Percentiles rank a stretch among this genome's conserved stretches.
Conservation (phyloP, 2,797 vertebrate genomes). For the Cyprinella venusta region DNA sequence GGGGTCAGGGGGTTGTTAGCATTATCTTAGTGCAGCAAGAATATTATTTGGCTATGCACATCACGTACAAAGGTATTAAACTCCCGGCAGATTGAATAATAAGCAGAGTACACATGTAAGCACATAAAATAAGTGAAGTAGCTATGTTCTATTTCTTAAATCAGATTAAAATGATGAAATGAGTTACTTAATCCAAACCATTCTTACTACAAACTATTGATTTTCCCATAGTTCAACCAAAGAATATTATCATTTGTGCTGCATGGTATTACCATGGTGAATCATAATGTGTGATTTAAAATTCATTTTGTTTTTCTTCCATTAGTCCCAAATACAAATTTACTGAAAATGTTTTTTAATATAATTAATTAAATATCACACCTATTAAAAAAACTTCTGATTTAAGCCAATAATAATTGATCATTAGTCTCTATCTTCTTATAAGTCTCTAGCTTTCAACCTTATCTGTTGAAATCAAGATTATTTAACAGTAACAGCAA, state of each 20-base stretch:
- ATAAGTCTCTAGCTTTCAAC: neutral
- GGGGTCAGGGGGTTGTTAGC: conserved; percentile 12
- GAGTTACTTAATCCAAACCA: neutral
- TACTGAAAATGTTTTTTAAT: neutral
- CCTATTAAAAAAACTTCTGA: neutral
- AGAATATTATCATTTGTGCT: neutral
- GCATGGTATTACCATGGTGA: neutral
- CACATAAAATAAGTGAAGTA: neutral
- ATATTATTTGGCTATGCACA: conserved; percentile 27
- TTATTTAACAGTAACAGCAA: neutral
- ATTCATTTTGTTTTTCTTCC: neutral
- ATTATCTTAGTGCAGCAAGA: conserved; percentile 28
- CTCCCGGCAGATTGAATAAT: neutral
- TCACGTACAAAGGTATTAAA: neutral
- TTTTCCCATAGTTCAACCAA: neutral
- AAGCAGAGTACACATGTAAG: neutral
- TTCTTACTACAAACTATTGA: neutral
- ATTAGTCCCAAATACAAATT: neutral
- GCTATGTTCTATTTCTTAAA: neutral
- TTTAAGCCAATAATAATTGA: neutral
- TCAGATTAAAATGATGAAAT: neutral
- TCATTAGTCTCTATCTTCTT: neutral
- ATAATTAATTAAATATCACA: neutral
- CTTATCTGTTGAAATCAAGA: neutral
- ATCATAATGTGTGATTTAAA: neutral